Evolutionary conservation across 2,888 invertebrate species (phyloP), one percentile per base, ranked within the genome.

Genomic region (Ichneumoninae sp.): DNA sequence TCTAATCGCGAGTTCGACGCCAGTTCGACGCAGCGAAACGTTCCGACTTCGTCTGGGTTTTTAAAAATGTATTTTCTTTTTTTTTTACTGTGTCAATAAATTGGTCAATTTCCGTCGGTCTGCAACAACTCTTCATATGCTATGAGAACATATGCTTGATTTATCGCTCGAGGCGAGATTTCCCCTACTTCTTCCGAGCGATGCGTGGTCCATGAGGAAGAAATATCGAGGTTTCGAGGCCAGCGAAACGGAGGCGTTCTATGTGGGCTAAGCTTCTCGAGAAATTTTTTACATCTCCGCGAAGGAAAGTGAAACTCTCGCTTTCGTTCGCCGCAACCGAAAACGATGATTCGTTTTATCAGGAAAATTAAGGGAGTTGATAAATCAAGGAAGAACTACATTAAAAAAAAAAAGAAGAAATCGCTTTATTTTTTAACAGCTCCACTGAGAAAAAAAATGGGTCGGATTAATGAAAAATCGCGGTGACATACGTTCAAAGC

Each of bases 291-390:
- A 16, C 13, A 62, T 36, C 36, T 66, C 30, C 16, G 33, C 47
- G 65, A 54, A 79, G 22, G 75, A 75, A 75, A 75, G 79, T 83
- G 79, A 79, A 79, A 83, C 70, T 79, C 69, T 83, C 83, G 65
- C 30, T 75, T 71, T 79, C 79, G 70, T 83, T 83, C 0, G 44
- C 13, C 44, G 3, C 3, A 16, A 13, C 0, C 13, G 44, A 44
- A 16, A 13, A 13, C 13, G 44, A 13, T 13, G 13, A 13, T 44
- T 13, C 3, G 13, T 44, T 44, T 44, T 69, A 10, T 5, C 44
- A 10, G 44, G 10, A 44, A 44, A 44, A 44, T 19, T 19, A 19
- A 19, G 19, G 0, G 19, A 19, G 19, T 19, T 0, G 19, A 19
- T 0, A 19, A 19, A 0, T 19, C 19, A 19, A 19, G 0, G 19